Conservation (phyloP, 1,140 invertebrate genomes). For the Eriocheir sinensis region DNA sequence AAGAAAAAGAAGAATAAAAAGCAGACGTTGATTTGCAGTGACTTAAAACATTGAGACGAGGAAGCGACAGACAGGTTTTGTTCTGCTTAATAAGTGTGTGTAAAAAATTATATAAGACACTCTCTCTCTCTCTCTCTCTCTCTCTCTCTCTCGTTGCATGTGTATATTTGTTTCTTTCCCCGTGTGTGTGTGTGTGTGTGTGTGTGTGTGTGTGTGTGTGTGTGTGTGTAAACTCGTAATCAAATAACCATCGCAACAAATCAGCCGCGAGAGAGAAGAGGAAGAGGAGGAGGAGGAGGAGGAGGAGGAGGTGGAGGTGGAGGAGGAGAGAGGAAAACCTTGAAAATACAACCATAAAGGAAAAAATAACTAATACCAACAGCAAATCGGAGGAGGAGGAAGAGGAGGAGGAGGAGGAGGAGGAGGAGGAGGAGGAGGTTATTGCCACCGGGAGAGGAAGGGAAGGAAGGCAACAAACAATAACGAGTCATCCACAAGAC, state of each 20-base stretch:
- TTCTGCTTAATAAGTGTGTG: no score
- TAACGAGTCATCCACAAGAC: neutral
- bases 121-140: neutral
- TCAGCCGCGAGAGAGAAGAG: neutral
- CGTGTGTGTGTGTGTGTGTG: constrained; percentile 51
- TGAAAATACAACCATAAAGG: neutral
- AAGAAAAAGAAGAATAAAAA: no score
- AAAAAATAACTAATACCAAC: neutral
- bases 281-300: neutral
- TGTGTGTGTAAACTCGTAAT: neutral
- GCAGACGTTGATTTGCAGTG: no score
- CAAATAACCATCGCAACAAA: neutral
- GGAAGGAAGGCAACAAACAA: neutral
- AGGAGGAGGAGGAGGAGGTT: neutral
- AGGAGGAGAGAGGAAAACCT: neutral
- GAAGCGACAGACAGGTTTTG: no score
- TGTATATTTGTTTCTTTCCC: constrained; percentile 40
- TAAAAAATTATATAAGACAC: no score
- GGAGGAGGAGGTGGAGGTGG: neutral
- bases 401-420: neutral
- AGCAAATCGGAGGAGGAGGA: neutral
- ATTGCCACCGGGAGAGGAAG: neutral
- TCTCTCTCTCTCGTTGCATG: constrained; percentile 43
- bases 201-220: neutral
- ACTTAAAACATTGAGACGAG: no score